Evolutionary conservation across 2,797 vertebrate species (phyloP), one percentile per base, ranked within the genome.

Genomic region (Poecilia picta): DNA sequence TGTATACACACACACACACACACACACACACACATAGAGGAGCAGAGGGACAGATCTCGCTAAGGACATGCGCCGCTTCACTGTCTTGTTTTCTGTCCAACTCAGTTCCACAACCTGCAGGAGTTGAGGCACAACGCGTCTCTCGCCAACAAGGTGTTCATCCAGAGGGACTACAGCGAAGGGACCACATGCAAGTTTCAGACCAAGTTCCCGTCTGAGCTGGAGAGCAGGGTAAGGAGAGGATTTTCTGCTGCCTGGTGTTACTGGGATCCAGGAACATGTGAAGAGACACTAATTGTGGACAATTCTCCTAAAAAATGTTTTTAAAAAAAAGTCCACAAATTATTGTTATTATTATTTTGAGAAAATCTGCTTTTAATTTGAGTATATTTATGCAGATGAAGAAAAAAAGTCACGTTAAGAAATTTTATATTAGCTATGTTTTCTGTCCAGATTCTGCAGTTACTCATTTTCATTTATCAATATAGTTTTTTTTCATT

Each of bases 141-240:
- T 45, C 96, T 99, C 90, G 96, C 97, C 77, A 97, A 98, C 83
- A 99, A 99, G 87, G 97, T 99, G 47, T 99, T 99, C 91, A 95
- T 99, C 88, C 98, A 99, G 94, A 96, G 98, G 72, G 98, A 99
- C 94, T 99, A 99, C 95, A 97, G 97, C 31, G 97, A 97, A 25
- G 98, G 98, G 16, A 99, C 98, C 8, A 95, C 97, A 78, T 99
- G 98, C 94, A 98, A 95, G 93, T 99, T 99, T 93, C 98, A 98
- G 96, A 98, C 96, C 89, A 99, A 99, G 94, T 98, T 98, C 86
- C 97, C 97, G 1, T 96, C 97, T 0, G 98, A 99, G 93, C 95
- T 99, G 95, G 98, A 99, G 90, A 98, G 96, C 93, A 94, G 98
- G 96, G 98, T 99, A 91, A 93, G 96, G 91, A 81, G 33, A 39